A percentile compares a stretch with the other conserved stretches of the same genome.
Evolutionary conservation across 2,888 invertebrate species (phyloP).

Genomic region (Andrena trimmerana): DNA sequence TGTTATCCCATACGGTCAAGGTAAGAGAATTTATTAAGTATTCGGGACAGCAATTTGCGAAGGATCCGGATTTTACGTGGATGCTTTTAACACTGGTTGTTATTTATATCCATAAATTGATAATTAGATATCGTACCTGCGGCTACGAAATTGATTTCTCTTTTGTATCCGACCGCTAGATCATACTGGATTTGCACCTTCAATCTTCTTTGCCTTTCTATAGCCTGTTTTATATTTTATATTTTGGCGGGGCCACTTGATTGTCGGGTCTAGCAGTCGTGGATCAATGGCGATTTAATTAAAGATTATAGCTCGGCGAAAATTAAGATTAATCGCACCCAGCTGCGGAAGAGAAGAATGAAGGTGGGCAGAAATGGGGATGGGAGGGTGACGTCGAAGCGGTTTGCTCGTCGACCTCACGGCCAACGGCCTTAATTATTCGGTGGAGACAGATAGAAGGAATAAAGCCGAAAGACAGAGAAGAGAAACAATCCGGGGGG

Average conservation of each 20-base stretch:
- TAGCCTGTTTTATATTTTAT: slow-evolving; percentile 3
- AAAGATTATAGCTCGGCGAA: slow-evolving; percentile 83
- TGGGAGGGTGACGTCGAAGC: slow-evolving; percentile 46
- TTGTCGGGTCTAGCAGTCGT: slow-evolving; percentile 59
- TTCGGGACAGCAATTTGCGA: slow-evolving; percentile 23
- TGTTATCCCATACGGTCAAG: slow-evolving; percentile 46
- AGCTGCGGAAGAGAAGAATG: slow-evolving; percentile 55
- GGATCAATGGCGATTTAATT: slow-evolving; percentile 84
- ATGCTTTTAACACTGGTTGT: slow-evolving; percentile 46
- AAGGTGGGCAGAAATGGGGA: slow-evolving; percentile 18
- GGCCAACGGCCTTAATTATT: slow-evolving; percentile 78
- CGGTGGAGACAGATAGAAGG: slow-evolving; percentile 58
- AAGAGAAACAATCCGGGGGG: background rate
- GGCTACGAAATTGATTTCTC: slow-evolving; percentile 54
- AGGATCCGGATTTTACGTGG: slow-evolving; percentile 12
- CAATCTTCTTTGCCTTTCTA: slow-evolving; percentile 17
- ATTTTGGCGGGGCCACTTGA: slow-evolving; percentile 34
- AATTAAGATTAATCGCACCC: slow-evolving; percentile 83
- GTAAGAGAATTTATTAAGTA: slow-evolving; percentile 57
- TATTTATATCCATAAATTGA: slow-evolving; percentile 70
- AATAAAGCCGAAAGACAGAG: slow-evolving; percentile 31
- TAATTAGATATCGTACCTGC: slow-evolving; percentile 57
- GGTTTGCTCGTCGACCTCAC: slow-evolving; percentile 64
- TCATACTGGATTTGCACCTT: background rate
- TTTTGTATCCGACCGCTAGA: slow-evolving; percentile 33